These are phyloP conservation scores for Drosophila ambigua DNA, from an alignment of 1,140 invertebrate genomes.

Conservation along the genomic window DNA sequence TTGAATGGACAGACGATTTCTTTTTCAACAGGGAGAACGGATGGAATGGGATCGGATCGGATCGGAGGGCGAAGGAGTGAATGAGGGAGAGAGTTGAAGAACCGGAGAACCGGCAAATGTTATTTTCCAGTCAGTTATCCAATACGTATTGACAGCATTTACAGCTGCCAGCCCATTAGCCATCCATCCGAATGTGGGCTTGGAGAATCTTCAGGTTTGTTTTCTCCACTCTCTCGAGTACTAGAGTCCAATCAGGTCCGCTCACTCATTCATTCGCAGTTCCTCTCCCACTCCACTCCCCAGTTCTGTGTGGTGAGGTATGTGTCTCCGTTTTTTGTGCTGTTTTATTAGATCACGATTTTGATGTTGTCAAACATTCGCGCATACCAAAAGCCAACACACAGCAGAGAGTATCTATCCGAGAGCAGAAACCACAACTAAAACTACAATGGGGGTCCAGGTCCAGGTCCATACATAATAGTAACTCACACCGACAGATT, in stretches of 20 bases:
- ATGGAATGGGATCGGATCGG: constrained; percentile 8
- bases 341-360: constrained; percentile 78
- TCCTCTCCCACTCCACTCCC: constrained; percentile 1
- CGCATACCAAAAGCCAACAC: constrained; percentile 62
- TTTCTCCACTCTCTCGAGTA: constrained; percentile 5
- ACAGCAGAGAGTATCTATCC: constrained; percentile 21
- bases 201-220: constrained; percentile 19
- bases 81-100: not conserved
- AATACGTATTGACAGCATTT: constrained; percentile 59
- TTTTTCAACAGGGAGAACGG: constrained; percentile 41
- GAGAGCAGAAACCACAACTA: constrained; percentile 3
- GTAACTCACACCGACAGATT: constrained; percentile 68
- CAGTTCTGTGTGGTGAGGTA: not conserved
- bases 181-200: constrained; percentile 27
- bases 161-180: constrained; percentile 13
- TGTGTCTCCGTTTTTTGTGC: constrained; percentile 44
- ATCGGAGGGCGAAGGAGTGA: too few relatives aligned
- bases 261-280: constrained; percentile 39
- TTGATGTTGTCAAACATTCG: constrained; percentile 78
- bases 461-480: constrained; percentile 58
- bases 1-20: constrained; percentile 54
- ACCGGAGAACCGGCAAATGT: constrained; percentile 26
- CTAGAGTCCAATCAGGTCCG: constrained; percentile 41
- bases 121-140: constrained; percentile 52
- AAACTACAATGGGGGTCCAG: constrained; percentile 54